Percentiles rank a stretch among this genome's conserved stretches.
Evolutionary conservation across 2,888 invertebrate species (phyloP).

Genomic region (Drosophila setosimentum): DNA sequence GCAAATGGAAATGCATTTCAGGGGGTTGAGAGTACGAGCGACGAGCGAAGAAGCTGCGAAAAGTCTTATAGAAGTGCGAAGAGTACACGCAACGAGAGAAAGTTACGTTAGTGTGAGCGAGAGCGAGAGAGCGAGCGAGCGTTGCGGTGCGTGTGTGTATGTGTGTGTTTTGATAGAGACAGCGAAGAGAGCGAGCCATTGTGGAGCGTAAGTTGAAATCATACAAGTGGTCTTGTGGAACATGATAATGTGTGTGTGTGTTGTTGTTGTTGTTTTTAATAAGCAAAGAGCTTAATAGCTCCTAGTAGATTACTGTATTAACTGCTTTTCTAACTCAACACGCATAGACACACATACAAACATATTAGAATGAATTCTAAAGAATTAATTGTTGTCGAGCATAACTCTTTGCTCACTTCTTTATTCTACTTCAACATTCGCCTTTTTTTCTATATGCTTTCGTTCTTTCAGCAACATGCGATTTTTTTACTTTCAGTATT

Average conservation of each 20-base stretch:
- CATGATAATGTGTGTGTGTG: constrained; percentile 13
- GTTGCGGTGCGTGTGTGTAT: neutral
- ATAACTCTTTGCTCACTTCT: constrained; percentile 21
- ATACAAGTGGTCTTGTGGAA: constrained; percentile 74
- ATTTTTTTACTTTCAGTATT: constrained; percentile 44
- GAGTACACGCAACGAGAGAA: constrained; percentile 47
- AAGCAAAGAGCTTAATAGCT: constrained; percentile 43
- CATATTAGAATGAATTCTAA: constrained; percentile 1
- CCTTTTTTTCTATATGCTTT: constrained; percentile 25
- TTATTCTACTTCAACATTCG: constrained; percentile 16
- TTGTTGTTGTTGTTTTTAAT: constrained; percentile 32
- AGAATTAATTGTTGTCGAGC: neutral
- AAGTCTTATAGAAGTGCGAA: constrained; percentile 53
- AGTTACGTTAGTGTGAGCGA: constrained; percentile 25
- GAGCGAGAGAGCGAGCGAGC: constrained; percentile 15
- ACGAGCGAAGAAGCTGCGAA: constrained; percentile 45
- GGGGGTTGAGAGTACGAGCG: constrained; percentile 59
- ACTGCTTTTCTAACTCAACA: neutral
- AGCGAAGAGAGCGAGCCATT: constrained; percentile 34
- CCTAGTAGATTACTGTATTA: constrained; percentile 42
- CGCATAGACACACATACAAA: neutral
- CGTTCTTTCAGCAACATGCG: constrained; percentile 38
- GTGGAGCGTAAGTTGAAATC: constrained; percentile 72
- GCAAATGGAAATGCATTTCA: constrained; percentile 43
- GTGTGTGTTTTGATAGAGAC: constrained; percentile 27